Evolutionary conservation across 2,888 invertebrate species (phyloP), one percentile per base, ranked within the genome.

Genomic region (Apamea anceps): DNA sequence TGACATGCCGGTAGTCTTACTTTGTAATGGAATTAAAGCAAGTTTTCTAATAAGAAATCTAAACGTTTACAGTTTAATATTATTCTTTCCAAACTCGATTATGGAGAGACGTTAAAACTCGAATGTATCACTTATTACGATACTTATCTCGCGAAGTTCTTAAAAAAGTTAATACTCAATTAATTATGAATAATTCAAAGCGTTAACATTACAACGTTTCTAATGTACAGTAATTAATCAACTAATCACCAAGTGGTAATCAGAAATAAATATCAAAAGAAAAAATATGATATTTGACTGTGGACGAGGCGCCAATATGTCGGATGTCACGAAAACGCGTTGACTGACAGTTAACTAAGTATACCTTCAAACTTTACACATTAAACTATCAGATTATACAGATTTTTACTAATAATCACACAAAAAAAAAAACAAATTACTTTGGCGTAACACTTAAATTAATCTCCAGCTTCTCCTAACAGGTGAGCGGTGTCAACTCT

Each of bases 401-500:
- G 42, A 72, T 65, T 78, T 72, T 81, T 74, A 77, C 48, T 60
- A 77, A 72, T 73, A 72, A 75, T 77, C 37, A 74, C 60, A 71
- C 6, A 66, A 45, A 51, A 72, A 67, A 67, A 72, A 72, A 68
- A 71, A 76, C 51, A 85, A 76, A 85, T 83, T 28, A 71, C 70
- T 71, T 48, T 77, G 67, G 75, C 78, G 60, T 77, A 82, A 75
- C 45, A 13, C 12, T 45, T 45, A 75, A 79, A 85, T 85, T 84
- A 74, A 85, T 87, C 85, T 62, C 51, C 4, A 32, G 62, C 2
- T 13, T 67, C 65, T 72, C n/a, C 37, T 45, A 65, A 72, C 32
- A 45, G 62, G 45, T 63, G 51, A 32, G 72, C 32, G 92, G 93
- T 92, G 89, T 90, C 87, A 92, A 28, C 95, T 94, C 93, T 72